phyloP scores from a whole-genome alignment of 2,797 vertebrate genomes.

The Taenioides sp. region DNA sequence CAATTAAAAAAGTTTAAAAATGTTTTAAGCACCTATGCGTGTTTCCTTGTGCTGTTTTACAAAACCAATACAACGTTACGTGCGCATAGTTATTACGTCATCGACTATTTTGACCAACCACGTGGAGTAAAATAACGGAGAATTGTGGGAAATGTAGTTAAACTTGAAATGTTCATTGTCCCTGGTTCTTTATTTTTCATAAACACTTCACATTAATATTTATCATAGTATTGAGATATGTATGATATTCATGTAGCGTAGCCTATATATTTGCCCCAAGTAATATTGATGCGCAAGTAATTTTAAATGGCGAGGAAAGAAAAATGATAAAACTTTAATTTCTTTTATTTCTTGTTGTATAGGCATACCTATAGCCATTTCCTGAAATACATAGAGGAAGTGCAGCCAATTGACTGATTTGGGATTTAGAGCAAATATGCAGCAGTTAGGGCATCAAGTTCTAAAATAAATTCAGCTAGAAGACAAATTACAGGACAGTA shows the following conservation, averaged over 20 bases:
- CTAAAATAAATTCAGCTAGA: constrained; percentile 24
- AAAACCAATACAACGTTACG: constrained; percentile 55
- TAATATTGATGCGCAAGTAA: no score
- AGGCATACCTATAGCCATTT: not conserved
- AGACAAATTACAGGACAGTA: constrained; percentile 41
- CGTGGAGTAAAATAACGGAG: not conserved
- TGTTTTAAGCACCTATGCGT: not conserved
- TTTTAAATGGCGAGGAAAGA: no score
- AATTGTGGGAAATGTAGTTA: constrained; percentile 62
- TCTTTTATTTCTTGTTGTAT: not conserved
- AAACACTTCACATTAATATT: no score
- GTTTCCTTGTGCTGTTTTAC: not conserved
- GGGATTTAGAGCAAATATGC: constrained; percentile 3
- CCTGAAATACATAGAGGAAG: not conserved
- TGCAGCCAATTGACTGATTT: not conserved
- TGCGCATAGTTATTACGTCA: constrained; percentile 50
- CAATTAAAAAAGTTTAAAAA: not conserved
- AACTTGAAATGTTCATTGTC: not conserved
- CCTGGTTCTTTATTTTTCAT: not conserved
- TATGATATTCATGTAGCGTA: no score
- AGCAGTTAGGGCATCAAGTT: constrained; percentile 35
- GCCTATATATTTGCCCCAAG: no score
- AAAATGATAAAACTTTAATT: not conserved
- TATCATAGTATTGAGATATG: no score
- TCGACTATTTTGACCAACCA: constrained; percentile 19